Base-by-base conservation (phyloP, 1,140 invertebrate species). In the Drosophila setifemur region DNA sequence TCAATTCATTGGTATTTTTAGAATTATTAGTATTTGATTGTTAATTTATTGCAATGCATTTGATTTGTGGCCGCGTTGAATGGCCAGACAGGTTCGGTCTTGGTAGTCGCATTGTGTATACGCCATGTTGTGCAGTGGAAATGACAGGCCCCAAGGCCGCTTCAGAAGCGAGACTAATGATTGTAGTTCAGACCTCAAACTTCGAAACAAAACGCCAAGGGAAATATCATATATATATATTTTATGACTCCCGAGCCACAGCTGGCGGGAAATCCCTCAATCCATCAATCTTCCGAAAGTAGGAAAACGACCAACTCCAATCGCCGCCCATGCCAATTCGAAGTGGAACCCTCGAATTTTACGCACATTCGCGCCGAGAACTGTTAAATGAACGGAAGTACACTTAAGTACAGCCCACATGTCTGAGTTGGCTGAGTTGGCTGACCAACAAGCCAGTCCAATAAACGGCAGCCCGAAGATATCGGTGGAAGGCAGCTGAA, bases 1-100 rank as follows among this genome's bases (percentile, higher is more conserved):
- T 87, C 81, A 85, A 54, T 81, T 66, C 44, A 49, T 58, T 63
- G 73, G 57, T 49, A 63, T 73, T 69, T 68, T 47, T 47, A 58
- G 54, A 85, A 83, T 66, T 86, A 81, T 81, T 85, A 86, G 78
- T 86, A 60, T 81, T 81, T 85, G 63, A 86, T 85, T 85, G 75
- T 37, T 76, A 87, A 85, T 86, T 85, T 85, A 87, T 86, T 57
- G 42, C 52, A 81, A 19, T 49, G 66, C 44, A 45, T 60, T 73
- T 71, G 54, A 47, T 63, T 71, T 74, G 55, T 67, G 69, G 52
- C 42, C 57, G 74, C 42, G 69, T 64, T 70, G 64, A 73, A 69
- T 73, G 35, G 28, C 14, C 60, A 43, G 40, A 40, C 52, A 53
- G 23, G 43, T 12, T 39, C 26, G 25, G 26, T 28, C 16, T 40